phyloP scores from a whole-genome alignment of 2,888 invertebrate genomes.

The Chironomus riparius region DNA sequence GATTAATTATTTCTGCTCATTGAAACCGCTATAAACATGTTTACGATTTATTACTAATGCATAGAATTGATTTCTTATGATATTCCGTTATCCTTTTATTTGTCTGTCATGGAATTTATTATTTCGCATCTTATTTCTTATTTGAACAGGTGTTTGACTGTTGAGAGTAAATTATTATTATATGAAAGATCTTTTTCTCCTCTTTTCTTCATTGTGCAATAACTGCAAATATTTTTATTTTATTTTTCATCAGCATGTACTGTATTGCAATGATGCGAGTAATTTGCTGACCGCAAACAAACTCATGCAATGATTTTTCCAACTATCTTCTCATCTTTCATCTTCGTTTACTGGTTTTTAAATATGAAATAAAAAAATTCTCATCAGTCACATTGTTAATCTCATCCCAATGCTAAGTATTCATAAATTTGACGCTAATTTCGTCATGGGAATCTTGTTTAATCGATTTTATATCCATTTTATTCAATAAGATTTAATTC shows the following conservation, averaged over 20 bases:
- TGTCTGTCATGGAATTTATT: background rate
- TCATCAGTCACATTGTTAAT: background rate
- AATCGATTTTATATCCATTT: background rate
- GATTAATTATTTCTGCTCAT: too few relatives aligned
- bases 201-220: background rate
- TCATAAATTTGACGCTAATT: slow-evolving; percentile 4
- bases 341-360: too few relatives aligned
- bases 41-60: too few relatives aligned
- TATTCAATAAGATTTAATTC: background rate
- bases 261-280: slow-evolving; percentile 1
- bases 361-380: background rate
- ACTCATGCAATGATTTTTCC: background rate
- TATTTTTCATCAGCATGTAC: background rate
- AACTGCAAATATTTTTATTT: slow-evolving; percentile 13
- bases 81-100: background rate
- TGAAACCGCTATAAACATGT: too few relatives aligned
- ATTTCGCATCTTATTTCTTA: too few relatives aligned
- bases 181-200: background rate
- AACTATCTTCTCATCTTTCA: background rate
- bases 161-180: background rate
- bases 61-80: background rate
- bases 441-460: slow-evolving; percentile 15
- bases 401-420: background rate
- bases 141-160: background rate
- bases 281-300: slow-evolving; percentile 17